Evolutionary conservation across 2,888 invertebrate species (phyloP).

Genomic region (Eurois occulta): DNA sequence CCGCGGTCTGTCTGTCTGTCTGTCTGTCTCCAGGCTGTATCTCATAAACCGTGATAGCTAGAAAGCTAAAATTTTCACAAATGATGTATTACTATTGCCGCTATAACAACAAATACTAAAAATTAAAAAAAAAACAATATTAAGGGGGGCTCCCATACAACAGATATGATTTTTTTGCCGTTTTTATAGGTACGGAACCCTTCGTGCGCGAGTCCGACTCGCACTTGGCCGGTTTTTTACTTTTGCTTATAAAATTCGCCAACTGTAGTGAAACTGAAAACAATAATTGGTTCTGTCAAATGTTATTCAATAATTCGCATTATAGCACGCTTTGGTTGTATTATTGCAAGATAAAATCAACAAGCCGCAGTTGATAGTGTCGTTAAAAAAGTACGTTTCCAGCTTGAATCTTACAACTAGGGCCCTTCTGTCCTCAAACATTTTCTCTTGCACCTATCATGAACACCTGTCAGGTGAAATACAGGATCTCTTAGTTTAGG

Average conservation of each 20-base stretch:
- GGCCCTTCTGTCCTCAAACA: not conserved
- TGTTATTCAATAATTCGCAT: not conserved
- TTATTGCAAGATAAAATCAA: slow-evolving; percentile 1
- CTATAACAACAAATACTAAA: too few species aligned
- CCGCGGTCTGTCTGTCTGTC: too few species aligned
- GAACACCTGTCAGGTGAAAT: not conserved
- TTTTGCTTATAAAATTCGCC: not conserved
- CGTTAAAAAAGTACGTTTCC: not conserved
- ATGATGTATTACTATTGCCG: too few species aligned
- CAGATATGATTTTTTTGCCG: too few species aligned
- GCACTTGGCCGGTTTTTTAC: too few species aligned
- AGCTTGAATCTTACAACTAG: not conserved
- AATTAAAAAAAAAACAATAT: too few species aligned
- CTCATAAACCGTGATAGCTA: too few species aligned
- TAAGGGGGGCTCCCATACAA: too few species aligned
- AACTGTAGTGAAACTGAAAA: not conserved
- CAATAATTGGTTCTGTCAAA: not conserved
- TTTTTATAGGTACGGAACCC: too few species aligned
- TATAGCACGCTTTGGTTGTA: not conserved
- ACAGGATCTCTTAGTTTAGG: not conserved
- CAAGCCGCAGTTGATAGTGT: not conserved
- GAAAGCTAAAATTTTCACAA: too few species aligned
- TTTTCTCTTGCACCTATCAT: not conserved
- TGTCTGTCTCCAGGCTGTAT: too few species aligned
- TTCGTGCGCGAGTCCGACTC: too few species aligned